Percentiles rank a stretch among this genome's conserved stretches.
phyloP scores from a whole-genome alignment of 2,113 vertebrate species.

The Suncus etruscus region DNA sequence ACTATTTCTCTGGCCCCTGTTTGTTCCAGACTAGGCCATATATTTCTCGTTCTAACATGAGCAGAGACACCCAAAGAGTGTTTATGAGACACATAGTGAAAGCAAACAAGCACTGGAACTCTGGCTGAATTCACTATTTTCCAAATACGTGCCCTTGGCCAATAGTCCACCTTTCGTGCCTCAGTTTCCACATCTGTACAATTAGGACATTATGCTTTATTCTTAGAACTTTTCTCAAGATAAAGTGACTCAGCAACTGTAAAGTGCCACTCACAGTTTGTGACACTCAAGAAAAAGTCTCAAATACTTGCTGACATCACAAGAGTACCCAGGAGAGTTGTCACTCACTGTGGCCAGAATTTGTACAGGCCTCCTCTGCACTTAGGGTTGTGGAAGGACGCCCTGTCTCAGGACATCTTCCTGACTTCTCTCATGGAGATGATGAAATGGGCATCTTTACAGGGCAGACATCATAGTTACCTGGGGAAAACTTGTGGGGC shows the following conservation, averaged over 20 bases:
- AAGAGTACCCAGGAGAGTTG: neutral
- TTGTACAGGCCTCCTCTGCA: neutral
- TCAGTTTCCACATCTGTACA: slow-evolving; percentile 23
- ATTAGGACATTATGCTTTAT: neutral
- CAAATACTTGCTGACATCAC: neutral
- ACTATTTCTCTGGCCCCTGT: too few species aligned
- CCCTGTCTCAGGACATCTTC: neutral
- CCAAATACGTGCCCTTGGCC: neutral
- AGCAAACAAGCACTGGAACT: neutral
- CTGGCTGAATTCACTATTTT: slow-evolving; percentile 5
- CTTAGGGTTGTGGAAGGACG: neutral
- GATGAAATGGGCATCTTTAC: neutral
- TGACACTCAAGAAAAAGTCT: neutral
- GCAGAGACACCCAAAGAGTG: neutral
- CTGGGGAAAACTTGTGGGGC: too few species aligned
- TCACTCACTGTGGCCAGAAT: neutral
- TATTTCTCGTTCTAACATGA: neutral
- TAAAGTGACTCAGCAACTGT: neutral
- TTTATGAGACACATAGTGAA: neutral
- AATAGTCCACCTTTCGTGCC: neutral
- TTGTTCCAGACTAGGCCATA: neutral
- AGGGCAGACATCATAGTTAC: neutral
- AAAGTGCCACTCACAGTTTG: neutral
- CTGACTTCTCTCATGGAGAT: slow-evolving; percentile 1
- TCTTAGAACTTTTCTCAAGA: neutral